phyloP scores from a whole-genome alignment of 2,888 invertebrate genomes.

The Stenodera caucasica region DNA sequence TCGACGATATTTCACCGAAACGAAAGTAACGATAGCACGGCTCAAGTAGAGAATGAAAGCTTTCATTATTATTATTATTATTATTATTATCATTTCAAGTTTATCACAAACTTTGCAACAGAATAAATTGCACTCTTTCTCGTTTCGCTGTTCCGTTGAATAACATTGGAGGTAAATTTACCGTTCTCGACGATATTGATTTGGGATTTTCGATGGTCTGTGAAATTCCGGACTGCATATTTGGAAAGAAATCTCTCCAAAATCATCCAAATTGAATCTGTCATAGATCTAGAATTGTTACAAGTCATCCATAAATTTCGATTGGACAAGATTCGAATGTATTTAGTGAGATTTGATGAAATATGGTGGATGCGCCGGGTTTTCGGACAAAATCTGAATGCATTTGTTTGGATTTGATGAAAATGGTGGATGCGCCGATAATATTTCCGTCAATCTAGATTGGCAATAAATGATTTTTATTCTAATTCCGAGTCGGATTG shows the following conservation, averaged over 20 bases:
- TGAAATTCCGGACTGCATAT: not conserved
- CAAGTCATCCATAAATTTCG: not conserved
- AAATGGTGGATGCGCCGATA: conserved; percentile 1
- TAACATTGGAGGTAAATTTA: not conserved
- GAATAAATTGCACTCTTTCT: not conserved
- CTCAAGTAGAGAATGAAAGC: not conserved
- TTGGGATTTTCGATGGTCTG: not conserved
- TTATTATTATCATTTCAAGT: not conserved
- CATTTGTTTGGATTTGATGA: not conserved
- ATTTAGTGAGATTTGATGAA: not conserved
- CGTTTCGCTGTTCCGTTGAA: not conserved
- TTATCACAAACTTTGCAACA: not conserved
- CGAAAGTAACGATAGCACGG: not conserved
- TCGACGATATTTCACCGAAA: not conserved
- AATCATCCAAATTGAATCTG: conserved; percentile 1
- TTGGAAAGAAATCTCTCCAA: no score
- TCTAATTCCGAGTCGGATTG: not conserved
- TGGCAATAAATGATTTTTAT: not conserved
- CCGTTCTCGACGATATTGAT: not conserved
- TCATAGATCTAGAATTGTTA: conserved; percentile 5
- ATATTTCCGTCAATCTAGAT: no score
- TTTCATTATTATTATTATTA: no score
- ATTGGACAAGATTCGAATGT: not conserved
- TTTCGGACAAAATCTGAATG: not conserved
- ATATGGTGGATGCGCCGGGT: not conserved